Evolutionary conservation across 2,797 vertebrate genomes (phyloP).

Genomic region (Characodon lateralis): DNA sequence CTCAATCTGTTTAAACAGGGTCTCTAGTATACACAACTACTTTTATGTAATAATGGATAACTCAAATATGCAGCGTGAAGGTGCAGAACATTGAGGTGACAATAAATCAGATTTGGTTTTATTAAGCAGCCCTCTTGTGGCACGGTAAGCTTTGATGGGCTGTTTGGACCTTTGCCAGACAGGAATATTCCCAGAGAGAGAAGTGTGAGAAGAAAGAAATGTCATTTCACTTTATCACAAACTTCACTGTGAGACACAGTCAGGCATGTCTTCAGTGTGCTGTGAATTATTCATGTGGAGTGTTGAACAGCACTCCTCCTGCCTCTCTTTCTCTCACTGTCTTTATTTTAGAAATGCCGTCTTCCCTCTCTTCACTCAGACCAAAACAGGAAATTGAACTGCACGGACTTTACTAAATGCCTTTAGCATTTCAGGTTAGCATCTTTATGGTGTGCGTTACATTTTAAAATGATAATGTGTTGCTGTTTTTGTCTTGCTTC

Average conservation of each 20-base stretch:
- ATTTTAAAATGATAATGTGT: neutral
- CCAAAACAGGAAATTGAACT: slow-evolving; percentile 17
- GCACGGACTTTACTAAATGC: slow-evolving; percentile 22
- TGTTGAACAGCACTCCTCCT: slow-evolving; percentile 33
- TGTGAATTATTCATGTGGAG: slow-evolving; percentile 64
- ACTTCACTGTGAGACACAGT: slow-evolving; percentile 52
- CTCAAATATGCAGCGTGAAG: slow-evolving; percentile 35
- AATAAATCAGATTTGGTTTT: slow-evolving; percentile 61
- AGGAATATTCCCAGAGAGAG: slow-evolving; percentile 39
- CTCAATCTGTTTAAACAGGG: slow-evolving; percentile 49
- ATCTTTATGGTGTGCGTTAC: neutral
- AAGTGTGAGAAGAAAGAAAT: slow-evolving; percentile 42
- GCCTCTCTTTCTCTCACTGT: slow-evolving; percentile 12
- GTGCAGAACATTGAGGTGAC: slow-evolving; percentile 46
- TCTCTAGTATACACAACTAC: slow-evolving; percentile 26
- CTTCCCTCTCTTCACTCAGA: slow-evolving; percentile 24
- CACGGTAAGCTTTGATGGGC: slow-evolving; percentile 56
- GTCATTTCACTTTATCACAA: slow-evolving; percentile 59
- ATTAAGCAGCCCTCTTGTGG: slow-evolving; percentile 41
- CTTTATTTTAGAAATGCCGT: slow-evolving; percentile 35
- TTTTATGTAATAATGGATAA: slow-evolving; percentile 32
- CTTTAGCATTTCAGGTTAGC: slow-evolving; percentile 2
- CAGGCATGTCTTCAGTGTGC: slow-evolving; percentile 39
- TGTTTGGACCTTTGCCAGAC: slow-evolving; percentile 59
- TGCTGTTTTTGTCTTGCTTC: neutral